phyloP scores from a whole-genome alignment of 2,888 invertebrate genomes.

The Tetanocera ferruginea region DNA sequence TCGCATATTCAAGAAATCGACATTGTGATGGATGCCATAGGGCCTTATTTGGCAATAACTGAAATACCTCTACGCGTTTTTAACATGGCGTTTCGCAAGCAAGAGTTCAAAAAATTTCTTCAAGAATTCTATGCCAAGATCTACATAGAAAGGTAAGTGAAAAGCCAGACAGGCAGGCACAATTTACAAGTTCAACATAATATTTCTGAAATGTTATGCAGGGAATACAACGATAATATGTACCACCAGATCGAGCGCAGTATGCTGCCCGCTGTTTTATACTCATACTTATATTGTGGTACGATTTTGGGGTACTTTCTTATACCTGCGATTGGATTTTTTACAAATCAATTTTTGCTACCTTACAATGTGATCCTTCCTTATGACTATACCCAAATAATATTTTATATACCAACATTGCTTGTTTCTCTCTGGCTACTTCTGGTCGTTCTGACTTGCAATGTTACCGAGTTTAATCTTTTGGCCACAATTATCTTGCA shows the following conservation, averaged over 20 bases:
- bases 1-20: conserved; percentile 46
- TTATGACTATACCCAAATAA: conserved; percentile 53
- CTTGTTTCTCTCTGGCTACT: conserved; percentile 53
- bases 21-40: conserved; percentile 40
- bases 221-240: conserved; percentile 44
- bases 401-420: conserved; percentile 53
- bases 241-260: conserved; percentile 53
- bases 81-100: conserved; percentile 43
- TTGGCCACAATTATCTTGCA: conserved; percentile 62
- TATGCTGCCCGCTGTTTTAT: conserved; percentile 54
- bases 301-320: conserved; percentile 52
- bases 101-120: conserved; percentile 52
- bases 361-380: conserved; percentile 57
- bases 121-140: conserved; percentile 57
- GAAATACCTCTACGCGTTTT: conserved; percentile 48
- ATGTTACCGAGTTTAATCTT: conserved; percentile 60
- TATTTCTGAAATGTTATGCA: too few relatives aligned
- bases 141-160: conserved; percentile 53
- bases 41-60: conserved; percentile 45
- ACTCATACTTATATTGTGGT: conserved; percentile 53
- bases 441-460: conserved; percentile 52
- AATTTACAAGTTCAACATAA: too few relatives aligned
- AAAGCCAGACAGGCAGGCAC: too few relatives aligned
- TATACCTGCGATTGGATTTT: conserved; percentile 53
- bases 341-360: conserved; percentile 52